Evolutionary conservation across 2,113 vertebrate species (phyloP), one percentile per base, ranked within the genome.

Genomic region (Tympanuchus pallidicinctus): DNA sequence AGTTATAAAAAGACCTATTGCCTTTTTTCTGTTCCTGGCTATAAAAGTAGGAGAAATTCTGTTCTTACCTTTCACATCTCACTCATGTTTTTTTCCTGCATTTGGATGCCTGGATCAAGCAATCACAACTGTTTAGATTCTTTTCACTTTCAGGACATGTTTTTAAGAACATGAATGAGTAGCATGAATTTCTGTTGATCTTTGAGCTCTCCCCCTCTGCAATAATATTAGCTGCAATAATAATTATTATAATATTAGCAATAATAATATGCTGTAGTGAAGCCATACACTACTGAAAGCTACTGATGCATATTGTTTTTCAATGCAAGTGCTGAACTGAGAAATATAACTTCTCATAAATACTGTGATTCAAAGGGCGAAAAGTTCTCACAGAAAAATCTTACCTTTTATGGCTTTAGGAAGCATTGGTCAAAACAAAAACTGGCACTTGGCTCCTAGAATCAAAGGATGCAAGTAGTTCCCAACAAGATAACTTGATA

Each of bases 1-100:
- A 96, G 83, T 84, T 90, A 61, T 2, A 64, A 70, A 90, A 96
- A 92, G 92, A 75, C 28, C 75, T 60, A 10, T 88, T 92, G 85
- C 71, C 64, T n/a, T 34, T 72, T 59, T 82, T 40, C 45, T 57
- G 45, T 94, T 89, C 91, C 50, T 67, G 60, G 22, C 32, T 92
- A 47, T 74, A 64, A 57, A 91, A 89, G 50, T 56, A 56, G 60
- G 42, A 87, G 52, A 80, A 93, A 89, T 74, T 64, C 61, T 91
- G 11, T 91, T 93, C 75, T 80, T 94, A 50, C 56, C 60, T 92
- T 95, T 83, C 56, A 73, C 28, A 0, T 91, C 50, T 82, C 81
- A 27, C 47, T 80, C 47, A 40, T 43, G 15, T 91, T 94, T 91
- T 80, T 56, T 82, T 85, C 85, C 79, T 93, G 72, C 69, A 43